Conservation (phyloP, 2,888 invertebrate species). For the Ametastegia equiseti region DNA sequence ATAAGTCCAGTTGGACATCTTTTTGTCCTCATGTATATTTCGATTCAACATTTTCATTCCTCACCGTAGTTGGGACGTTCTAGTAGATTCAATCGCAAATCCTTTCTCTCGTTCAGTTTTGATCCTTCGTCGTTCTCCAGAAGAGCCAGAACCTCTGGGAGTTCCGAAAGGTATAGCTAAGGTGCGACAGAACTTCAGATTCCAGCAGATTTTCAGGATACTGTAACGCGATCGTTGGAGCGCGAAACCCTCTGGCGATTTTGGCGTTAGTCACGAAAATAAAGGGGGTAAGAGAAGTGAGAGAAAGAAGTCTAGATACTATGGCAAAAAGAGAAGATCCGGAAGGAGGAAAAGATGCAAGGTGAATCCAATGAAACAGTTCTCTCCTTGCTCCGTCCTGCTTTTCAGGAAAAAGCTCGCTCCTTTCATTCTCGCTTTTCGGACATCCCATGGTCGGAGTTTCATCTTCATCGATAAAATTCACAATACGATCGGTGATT, state of each 20-base stretch:
- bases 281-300: background rate
- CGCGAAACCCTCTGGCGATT: constrained; percentile 11
- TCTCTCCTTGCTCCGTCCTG: constrained; percentile 12
- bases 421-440: background rate
- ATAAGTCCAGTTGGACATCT: too few species aligned
- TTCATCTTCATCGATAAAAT: constrained; percentile 29
- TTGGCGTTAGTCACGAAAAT: background rate
- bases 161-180: background rate
- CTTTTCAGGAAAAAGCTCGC: background rate
- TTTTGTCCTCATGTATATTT: too few species aligned
- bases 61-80: too few species aligned
- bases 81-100: background rate
- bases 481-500: constrained; percentile 20
- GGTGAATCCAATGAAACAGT: constrained; percentile 36
- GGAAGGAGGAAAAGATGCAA: background rate
- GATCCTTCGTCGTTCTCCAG: background rate
- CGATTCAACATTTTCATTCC: constrained; percentile 10
- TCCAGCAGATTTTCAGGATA: constrained; percentile 5
- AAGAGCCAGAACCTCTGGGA: background rate
- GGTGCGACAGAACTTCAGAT: constrained; percentile 23
- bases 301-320: background rate
- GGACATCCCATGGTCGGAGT: background rate
- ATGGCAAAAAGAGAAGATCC: background rate
- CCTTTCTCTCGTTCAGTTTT: constrained; percentile 12
- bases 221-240: background rate